Conservation (phyloP, 53 echinoderm and acorn worm genomes). For the Glandiceps talaboti region DNA sequence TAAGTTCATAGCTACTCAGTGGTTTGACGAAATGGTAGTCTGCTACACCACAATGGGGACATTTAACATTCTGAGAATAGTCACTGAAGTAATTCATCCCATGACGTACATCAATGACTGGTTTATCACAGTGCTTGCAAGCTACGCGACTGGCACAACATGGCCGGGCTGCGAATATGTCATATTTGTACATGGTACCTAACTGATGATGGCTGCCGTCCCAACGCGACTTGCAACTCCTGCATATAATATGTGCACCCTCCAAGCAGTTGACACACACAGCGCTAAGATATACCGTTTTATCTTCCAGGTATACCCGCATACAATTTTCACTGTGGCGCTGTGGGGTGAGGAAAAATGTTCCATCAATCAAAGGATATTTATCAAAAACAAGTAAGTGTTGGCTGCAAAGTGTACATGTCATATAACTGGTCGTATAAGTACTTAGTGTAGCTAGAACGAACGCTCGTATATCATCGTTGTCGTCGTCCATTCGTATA, state of each 20-base stretch:
- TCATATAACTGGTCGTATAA: conserved; percentile 53
- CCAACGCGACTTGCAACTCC: conserved; percentile 96
- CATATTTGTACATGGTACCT: conserved; percentile 93
- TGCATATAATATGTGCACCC: conserved; percentile 90
- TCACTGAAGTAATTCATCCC: conserved; percentile 98
- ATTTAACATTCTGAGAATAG: conserved; percentile 89
- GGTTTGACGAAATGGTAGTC: conserved; percentile 98
- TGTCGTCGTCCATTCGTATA: conserved; percentile 95
- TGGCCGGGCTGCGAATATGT: conserved; percentile 96
- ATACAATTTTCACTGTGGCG: conserved; percentile 78
- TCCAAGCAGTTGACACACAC: conserved; percentile 98
- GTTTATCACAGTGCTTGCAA: conserved; percentile 93
- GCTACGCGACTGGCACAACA: conserved; percentile 90
- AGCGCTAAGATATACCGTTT: conserved; percentile 74
- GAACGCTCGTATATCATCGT: conserved; percentile 88
- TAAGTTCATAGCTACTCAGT: conserved; percentile 88
- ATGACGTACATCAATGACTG: conserved; percentile 76
- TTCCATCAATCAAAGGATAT: conserved; percentile 94
- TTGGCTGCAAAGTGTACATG: conserved; percentile 71
- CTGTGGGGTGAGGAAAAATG: conserved; percentile 84
- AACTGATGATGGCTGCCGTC: conserved; percentile 99
- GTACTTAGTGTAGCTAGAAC: conserved; percentile 69
- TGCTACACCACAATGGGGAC: conserved; percentile 91
- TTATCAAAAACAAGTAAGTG: conserved; percentile 88
- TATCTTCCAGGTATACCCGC: conserved; percentile 39